Percentiles rank a stretch among this genome's conserved stretches.
phyloP scores from a whole-genome alignment of 2,888 invertebrate genomes.

The Hydriomena furcata region DNA sequence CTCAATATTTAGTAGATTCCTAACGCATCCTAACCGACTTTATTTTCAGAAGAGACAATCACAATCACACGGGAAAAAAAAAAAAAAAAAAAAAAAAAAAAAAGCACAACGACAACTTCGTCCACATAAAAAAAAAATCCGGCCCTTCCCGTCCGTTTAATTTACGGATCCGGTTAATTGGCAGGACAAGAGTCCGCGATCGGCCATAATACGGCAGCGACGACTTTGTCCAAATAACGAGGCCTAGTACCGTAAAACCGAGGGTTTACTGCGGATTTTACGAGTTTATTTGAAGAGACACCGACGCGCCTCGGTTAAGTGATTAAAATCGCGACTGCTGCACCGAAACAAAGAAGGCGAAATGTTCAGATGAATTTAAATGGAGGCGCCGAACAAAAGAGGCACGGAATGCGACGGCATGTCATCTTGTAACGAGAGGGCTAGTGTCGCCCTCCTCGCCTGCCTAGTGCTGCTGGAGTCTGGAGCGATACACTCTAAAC shows the following conservation, averaged over 20 bases:
- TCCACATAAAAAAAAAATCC: constrained; percentile 29
- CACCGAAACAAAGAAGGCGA: constrained; percentile 63
- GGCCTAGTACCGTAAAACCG: constrained; percentile 49
- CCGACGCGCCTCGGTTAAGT: constrained; percentile 67
- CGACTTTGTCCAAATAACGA: constrained; percentile 50
- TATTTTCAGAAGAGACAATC: no score
- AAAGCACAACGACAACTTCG: no score
- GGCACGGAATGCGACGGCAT: constrained; percentile 45
- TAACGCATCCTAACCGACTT: no score
- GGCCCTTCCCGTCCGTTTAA: constrained; percentile 44
- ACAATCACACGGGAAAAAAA: no score
- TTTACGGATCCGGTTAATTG: constrained; percentile 55
- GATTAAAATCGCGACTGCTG: constrained; percentile 73
- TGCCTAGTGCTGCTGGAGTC: constrained; percentile 11
- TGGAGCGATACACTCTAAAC: no score
- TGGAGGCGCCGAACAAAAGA: constrained; percentile 63
- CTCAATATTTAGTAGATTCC: no score
- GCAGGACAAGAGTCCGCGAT: constrained; percentile 51
- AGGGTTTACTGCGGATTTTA: constrained; percentile 54
- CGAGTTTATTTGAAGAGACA: constrained; percentile 56
- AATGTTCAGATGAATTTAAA: constrained; percentile 76
- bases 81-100: no score
- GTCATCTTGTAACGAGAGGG: constrained; percentile 56
- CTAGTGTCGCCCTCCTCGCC: constrained; percentile 25
- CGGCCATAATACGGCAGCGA: constrained; percentile 44